Base-by-base conservation (phyloP, 1,140 invertebrate genomes). In the Ceratina calcarata region DNA sequence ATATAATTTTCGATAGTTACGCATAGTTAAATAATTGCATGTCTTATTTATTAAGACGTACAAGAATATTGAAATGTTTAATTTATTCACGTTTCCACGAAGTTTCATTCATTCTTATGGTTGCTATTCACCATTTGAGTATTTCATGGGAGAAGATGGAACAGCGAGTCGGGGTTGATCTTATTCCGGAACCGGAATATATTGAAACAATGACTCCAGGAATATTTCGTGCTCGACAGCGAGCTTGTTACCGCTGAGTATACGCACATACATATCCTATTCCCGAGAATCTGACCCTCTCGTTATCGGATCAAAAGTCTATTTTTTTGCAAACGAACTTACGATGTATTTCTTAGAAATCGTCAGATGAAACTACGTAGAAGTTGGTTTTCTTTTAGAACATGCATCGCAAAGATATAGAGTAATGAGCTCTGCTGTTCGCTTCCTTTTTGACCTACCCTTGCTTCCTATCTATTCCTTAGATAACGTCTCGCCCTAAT, bases 241-340 rank as follows among this genome's bases (percentile, higher is more conserved):
- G 68, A 71, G 20, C 53, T 66, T 67, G 60, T 85, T 84, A 77
- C 32, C 64, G 12, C 3, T 37, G 79, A 78, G 81, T 77, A 64
- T 67, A 20, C 22, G 27, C 27, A 32, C 27, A 32, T 32, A 32
- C 27, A 32, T 32, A 32, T 32, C 22, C 57, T 60, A 76, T 73
- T 77, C 45, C 45, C 53, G 16, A 55, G 37, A 15, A 55, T 64
- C n/a, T 15, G 20, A 16, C 7, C 16, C 24, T 16, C 74, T 22
- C 20, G 8, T 22, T 22, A 13, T 18, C 3, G 1, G 4, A 57
- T 24, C 16, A 22, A 22, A 18, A 13, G 24, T 57, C 27, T 4
- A 58, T 61, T 51, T 70, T 60, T 77, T 27, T 58, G 6, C 4
- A 7, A 18, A 69, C 15, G 74, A 60, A 69, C 4, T 27, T 61